Conservation (phyloP, 1,140 invertebrate species). For the Conopomorpha cramerella region DNA sequence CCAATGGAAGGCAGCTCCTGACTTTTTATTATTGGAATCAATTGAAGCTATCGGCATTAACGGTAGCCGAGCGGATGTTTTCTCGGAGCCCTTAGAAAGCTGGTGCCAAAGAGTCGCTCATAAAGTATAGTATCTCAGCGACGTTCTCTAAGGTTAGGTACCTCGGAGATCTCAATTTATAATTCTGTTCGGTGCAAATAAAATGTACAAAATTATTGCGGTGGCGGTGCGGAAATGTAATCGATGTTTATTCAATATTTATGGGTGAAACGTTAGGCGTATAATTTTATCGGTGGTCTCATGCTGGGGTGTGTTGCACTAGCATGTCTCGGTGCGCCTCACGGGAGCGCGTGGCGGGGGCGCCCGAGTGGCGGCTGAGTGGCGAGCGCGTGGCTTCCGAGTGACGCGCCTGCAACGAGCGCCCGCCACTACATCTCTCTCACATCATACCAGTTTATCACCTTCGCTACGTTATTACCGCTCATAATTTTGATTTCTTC, state of each 20-base stretch:
- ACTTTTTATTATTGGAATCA: conserved; percentile 9
- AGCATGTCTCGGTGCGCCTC: no score
- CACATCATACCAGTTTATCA: no score
- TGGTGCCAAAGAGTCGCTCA: no score
- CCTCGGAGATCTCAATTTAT: conserved; percentile 39
- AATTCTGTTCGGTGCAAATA: conserved; percentile 17
- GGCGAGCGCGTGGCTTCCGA: no score
- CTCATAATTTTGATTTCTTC: no score
- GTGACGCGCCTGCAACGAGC: no score
- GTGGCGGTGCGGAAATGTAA: conserved; percentile 17
- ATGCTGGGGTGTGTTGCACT: no score
- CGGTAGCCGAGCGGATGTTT: conserved; percentile 39
- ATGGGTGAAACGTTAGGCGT: conserved; percentile 12
- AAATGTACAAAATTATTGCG: conserved; percentile 24
- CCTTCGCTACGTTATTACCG: no score
- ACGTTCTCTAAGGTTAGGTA: no score
- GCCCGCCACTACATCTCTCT: no score
- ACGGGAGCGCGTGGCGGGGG: background rate
- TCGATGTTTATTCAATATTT: conserved; percentile 18
- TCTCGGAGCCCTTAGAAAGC: conserved; percentile 40
- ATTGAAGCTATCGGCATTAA: conserved; percentile 12
- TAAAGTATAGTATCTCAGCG: no score
- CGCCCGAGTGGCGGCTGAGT: no score
- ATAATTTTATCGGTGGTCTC: conserved; percentile 12
- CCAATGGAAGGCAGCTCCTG: conserved; percentile 2